Percentiles rank a stretch among this genome's conserved stretches.
phyloP scores from a whole-genome alignment of 2,888 invertebrate species.

The Beris chalybata region DNA sequence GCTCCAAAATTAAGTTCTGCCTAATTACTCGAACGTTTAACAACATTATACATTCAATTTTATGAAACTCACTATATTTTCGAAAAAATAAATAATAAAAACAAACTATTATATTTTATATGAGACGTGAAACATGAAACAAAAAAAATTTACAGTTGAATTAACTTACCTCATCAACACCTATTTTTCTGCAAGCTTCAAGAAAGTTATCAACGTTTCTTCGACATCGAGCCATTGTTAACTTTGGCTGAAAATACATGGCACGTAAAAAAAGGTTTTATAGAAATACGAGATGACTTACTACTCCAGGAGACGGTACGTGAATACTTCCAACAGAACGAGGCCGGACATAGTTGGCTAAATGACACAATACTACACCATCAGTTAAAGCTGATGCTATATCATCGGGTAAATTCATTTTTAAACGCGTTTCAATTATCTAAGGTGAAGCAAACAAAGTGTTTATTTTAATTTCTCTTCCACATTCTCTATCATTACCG shows the following conservation, averaged over 20 bases:
- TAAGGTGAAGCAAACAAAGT: slow-evolving; percentile 49
- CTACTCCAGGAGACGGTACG: slow-evolving; percentile 91
- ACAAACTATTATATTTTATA: too few relatives aligned
- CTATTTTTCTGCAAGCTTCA: slow-evolving; percentile 90
- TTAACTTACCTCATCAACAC: slow-evolving; percentile 86
- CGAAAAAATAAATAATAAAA: too few relatives aligned
- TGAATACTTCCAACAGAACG: slow-evolving; percentile 91
- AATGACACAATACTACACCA: slow-evolving; percentile 91
- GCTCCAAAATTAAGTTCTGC: too few relatives aligned
- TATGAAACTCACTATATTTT: background rate
- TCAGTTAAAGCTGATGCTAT: slow-evolving; percentile 83
- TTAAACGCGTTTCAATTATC: slow-evolving; percentile 88
- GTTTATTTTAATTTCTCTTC: too few relatives aligned
- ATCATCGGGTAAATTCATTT: slow-evolving; percentile 86
- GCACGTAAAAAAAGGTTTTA: slow-evolving; percentile 19
- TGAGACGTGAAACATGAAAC: too few relatives aligned
- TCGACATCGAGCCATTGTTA: slow-evolving; percentile 93
- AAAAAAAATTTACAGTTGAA: too few relatives aligned
- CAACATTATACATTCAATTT: background rate
- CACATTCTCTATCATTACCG: slow-evolving; percentile 61
- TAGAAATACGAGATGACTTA: slow-evolving; percentile 53
- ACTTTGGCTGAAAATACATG: slow-evolving; percentile 71
- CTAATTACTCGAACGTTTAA: too few relatives aligned
- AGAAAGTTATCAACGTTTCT: slow-evolving; percentile 95
- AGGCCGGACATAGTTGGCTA: slow-evolving; percentile 90